phyloP scores from a whole-genome alignment of 1,140 invertebrate genomes.

The Latrodectus geometricus region DNA sequence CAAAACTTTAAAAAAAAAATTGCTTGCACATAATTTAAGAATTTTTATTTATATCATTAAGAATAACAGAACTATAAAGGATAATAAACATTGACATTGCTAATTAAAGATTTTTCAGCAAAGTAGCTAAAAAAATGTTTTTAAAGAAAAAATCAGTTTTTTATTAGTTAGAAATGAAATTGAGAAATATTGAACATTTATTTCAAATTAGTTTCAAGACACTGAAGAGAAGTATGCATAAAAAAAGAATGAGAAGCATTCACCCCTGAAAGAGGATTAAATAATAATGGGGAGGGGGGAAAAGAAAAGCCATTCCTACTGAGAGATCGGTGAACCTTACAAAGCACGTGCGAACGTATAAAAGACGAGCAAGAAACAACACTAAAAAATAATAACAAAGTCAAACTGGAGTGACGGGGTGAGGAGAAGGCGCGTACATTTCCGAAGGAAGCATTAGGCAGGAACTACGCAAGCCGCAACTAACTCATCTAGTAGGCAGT shows the following conservation, averaged over 20 bases:
- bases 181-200: too few relatives aligned
- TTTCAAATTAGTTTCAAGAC: too few relatives aligned
- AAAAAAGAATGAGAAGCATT: background rate
- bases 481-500: constrained; percentile 12
- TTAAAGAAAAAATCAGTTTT: too few relatives aligned
- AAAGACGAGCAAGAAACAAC: constrained; percentile 32
- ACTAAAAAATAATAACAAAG: constrained; percentile 10
- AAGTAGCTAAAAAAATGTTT: too few relatives aligned
- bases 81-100: too few relatives aligned
- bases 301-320: background rate
- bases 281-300: background rate
- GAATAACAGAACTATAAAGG: too few relatives aligned
- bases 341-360: constrained; percentile 46
- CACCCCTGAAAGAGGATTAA: constrained; percentile 29
- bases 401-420: background rate
- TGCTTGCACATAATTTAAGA: too few relatives aligned
- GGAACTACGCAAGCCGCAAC: constrained; percentile 50
- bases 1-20: too few relatives aligned
- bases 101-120: too few relatives aligned
- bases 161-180: too few relatives aligned
- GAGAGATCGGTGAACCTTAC: constrained; percentile 42
- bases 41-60: too few relatives aligned
- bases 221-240: too few relatives aligned
- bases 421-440: constrained; percentile 51
- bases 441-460: constrained; percentile 51